Base-by-base conservation (phyloP, 1,140 invertebrate genomes). In the Mycetomoellerius zeteki region DNA sequence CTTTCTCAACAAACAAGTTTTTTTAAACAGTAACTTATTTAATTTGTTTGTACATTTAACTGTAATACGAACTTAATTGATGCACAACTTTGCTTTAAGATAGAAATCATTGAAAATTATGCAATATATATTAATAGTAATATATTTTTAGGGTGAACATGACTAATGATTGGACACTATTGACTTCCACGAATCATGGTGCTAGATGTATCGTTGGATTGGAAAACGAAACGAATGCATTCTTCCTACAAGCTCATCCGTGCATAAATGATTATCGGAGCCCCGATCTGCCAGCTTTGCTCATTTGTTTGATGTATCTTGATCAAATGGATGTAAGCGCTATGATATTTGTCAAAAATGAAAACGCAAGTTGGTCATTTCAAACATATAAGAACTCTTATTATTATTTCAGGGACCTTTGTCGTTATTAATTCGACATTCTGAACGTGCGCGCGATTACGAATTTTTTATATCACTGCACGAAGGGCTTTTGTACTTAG, bases 271-370 rank as follows among this genome's bases (percentile, higher is more conserved):
- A 97, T 60, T 97, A 96, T 92, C 93, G 96, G 27, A 95, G 97
- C 93, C 95, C 96, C 1, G 97, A 98, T 94, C 93, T 97, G 21
- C 97, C 98, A 3, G 96, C 97, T 56, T 95, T 99, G 19, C 94
- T 97, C 73, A 97, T 99, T 33, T 97, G 97, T 81, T 95, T 98
- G 64, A 97, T 98, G 93, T 99, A 99, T 95, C 10, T 96, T 99
- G 60, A 97, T 96, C 98, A 99, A 95, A 95, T 97, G 0, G 98
- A 99, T 96, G 97, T 98, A 94, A 88, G 87, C 60, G 60, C 37
- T n/a, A 12, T 8, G 56, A 86, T 60, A 30, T 33, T 56, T 54
- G 10, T 58, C 37, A 43, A 43, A 43, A 43, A 43, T 76, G 62
- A 43, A 72, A 58, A 33, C 4, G 6, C 47, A n/a, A 14, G 3